Conservation (phyloP, 2,888 invertebrate species). For the Anticlea derivata region DNA sequence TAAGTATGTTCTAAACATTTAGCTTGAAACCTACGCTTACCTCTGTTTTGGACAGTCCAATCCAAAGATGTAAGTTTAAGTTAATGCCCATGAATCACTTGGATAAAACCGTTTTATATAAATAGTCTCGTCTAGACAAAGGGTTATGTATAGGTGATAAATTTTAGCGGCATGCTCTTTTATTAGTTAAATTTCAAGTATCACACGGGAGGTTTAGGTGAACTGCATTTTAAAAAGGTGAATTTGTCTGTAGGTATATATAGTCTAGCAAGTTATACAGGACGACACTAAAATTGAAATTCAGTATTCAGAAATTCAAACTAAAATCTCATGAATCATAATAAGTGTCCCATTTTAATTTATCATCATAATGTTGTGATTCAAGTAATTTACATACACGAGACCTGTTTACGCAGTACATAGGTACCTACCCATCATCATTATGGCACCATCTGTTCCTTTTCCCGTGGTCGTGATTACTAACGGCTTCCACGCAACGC, state of each 20-base stretch:
- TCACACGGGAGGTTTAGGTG: neutral
- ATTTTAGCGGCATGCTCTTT: neutral
- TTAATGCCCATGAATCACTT: too few species aligned
- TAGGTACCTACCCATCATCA: neutral
- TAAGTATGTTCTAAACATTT: too few species aligned
- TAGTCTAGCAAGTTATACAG: too few species aligned
- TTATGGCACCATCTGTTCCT: constrained; percentile 19
- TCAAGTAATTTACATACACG: constrained; percentile 5
- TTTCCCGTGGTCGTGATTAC: constrained; percentile 46
- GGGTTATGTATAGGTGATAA: too few species aligned
- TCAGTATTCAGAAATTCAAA: too few species aligned
- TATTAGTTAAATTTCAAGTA: neutral
- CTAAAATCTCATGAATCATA: neutral
- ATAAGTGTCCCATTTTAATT: neutral
- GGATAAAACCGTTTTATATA: too few species aligned
- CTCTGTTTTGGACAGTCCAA: too few species aligned
- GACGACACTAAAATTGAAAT: too few species aligned
- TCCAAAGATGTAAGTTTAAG: too few species aligned
- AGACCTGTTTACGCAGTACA: neutral
- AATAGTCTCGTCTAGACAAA: neutral
- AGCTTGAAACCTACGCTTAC: too few species aligned
- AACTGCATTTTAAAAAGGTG: neutral
- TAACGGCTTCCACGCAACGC: constrained; percentile 60
- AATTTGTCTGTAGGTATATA: too few species aligned
- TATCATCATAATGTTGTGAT: neutral